phyloP scores from a whole-genome alignment of 30 jellyfish, hydroid and myxozoan species.

The Aurelia sp. region DNA sequence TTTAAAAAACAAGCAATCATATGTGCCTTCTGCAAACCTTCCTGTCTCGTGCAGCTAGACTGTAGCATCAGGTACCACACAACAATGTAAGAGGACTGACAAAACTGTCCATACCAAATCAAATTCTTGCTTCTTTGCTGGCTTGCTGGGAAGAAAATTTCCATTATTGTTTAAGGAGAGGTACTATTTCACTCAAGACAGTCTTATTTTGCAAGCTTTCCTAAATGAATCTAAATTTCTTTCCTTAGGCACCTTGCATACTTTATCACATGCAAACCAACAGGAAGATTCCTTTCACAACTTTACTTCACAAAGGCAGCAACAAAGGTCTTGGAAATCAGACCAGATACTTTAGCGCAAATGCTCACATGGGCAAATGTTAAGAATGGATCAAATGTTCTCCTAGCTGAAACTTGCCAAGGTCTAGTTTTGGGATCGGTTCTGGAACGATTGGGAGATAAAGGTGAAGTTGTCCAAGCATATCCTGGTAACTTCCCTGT shows the following conservation, averaged over 20 bases:
- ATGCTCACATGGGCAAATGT: slow-evolving; percentile 79
- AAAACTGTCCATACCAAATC: no score
- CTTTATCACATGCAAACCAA: slow-evolving; percentile 75
- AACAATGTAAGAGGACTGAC: no score
- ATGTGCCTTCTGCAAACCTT: no score
- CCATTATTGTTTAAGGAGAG: no score
- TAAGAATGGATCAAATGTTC: slow-evolving; percentile 80
- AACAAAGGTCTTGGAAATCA: slow-evolving; percentile 67
- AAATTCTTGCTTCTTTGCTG: no score
- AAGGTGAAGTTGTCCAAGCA: slow-evolving; percentile 77
- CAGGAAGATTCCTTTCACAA: slow-evolving; percentile 79
- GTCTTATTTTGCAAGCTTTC: no score
- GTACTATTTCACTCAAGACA: no score
- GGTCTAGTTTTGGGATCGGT: slow-evolving; percentile 86
- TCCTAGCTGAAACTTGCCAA: slow-evolving; percentile 80
- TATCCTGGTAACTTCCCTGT: slow-evolving; percentile 86
- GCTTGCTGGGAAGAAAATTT: no score
- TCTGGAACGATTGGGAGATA: slow-evolving; percentile 87
- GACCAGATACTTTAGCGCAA: slow-evolving; percentile 89
- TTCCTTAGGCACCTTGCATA: slow-evolving; percentile 75
- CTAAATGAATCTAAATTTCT: no score
- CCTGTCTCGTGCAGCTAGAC: no score
- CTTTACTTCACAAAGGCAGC: slow-evolving; percentile 63
- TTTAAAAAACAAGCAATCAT: no score
- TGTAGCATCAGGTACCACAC: no score